phyloP scores from a whole-genome alignment of 2,113 vertebrate species.

The Neodontobutis hainanensis region DNA sequence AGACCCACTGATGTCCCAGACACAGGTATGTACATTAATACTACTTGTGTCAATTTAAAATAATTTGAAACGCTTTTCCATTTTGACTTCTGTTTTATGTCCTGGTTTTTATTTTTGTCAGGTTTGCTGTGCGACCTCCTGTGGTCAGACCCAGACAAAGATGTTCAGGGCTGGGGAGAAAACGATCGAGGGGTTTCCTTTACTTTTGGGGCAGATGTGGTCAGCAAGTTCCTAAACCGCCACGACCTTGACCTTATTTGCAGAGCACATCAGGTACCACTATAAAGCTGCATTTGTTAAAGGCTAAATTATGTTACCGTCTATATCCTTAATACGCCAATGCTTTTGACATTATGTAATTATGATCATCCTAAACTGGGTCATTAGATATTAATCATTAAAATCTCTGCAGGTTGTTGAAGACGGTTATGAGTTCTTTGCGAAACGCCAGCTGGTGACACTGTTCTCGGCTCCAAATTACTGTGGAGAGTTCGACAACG shows the following conservation, averaged over 20 bases:
- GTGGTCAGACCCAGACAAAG: slow-evolving; percentile 96
- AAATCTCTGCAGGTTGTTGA: slow-evolving; percentile 85
- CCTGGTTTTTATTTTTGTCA: slow-evolving; percentile 54
- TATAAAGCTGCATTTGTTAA: too few species aligned
- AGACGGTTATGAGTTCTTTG: slow-evolving; percentile 96
- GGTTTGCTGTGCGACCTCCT: slow-evolving; percentile 92
- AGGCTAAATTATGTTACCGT: too few species aligned
- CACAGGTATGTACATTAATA: slow-evolving; percentile 79
- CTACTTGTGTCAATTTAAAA: neutral
- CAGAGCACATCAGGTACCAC: slow-evolving; percentile 91
- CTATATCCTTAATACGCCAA: too few species aligned
- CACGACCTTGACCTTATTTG: slow-evolving; percentile 96
- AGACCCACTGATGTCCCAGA: slow-evolving; percentile 96
- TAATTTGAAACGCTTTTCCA: neutral
- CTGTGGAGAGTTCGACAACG: too few species aligned
- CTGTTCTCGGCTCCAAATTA: slow-evolving; percentile 83
- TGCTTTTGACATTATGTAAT: too few species aligned
- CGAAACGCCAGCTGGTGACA: slow-evolving; percentile 93
- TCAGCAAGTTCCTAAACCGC: slow-evolving; percentile 97
- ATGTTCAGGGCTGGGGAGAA: slow-evolving; percentile 95
- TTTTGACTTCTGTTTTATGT: neutral
- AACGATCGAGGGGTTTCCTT: slow-evolving; percentile 74
- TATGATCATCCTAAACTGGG: too few species aligned
- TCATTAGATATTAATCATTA: too few species aligned
- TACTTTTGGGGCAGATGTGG: slow-evolving; percentile 94